These are phyloP conservation scores for Diplolepis rosae DNA, from an alignment of 2,888 invertebrate genomes.

Conservation along the genomic window DNA sequence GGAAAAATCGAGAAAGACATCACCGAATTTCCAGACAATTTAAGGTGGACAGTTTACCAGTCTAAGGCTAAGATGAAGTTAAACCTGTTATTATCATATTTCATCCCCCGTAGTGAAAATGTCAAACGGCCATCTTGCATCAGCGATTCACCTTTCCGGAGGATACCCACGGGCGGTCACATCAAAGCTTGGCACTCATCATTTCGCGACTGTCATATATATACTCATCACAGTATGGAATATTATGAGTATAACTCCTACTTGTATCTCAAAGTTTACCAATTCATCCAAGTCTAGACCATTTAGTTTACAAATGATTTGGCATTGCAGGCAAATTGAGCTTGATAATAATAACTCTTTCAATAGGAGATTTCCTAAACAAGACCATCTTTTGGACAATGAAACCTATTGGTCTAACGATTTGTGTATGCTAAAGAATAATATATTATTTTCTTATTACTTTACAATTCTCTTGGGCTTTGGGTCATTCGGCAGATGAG, in stretches of 20 bases:
- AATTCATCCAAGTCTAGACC: not conserved
- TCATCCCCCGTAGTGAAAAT: slow-evolving; percentile 69
- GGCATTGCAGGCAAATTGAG: slow-evolving; percentile 15
- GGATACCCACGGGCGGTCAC: slow-evolving; percentile 22
- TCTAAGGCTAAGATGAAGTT: slow-evolving; percentile 57
- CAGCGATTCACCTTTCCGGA: slow-evolving; percentile 34
- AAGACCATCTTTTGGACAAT: slow-evolving; percentile 9
- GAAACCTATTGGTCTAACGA: slow-evolving; percentile 4
- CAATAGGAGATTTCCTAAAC: not conserved
- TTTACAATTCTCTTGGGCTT: not conserved
- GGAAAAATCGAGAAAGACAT: slow-evolving; percentile 51
- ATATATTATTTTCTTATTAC: not conserved
- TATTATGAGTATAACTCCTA: slow-evolving; percentile 11
- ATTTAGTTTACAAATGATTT: slow-evolving; percentile 9
- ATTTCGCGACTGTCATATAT: slow-evolving; percentile 26
- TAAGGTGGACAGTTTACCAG: slow-evolving; percentile 58
- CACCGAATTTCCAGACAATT: slow-evolving; percentile 65
- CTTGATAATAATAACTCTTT: slow-evolving; percentile 28
- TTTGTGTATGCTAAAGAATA: not conserved
- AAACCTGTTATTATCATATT: slow-evolving; percentile 69
- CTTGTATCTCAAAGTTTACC: slow-evolving; percentile 17
- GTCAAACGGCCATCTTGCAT: slow-evolving; percentile 64
- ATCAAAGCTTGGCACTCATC: slow-evolving; percentile 13
- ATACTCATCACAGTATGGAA: not conserved
- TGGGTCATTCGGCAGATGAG: not conserved